Evolutionary conservation across 2,113 vertebrate species (phyloP), one percentile per base, ranked within the genome.

Genomic region (Cervus canadensis): DNA sequence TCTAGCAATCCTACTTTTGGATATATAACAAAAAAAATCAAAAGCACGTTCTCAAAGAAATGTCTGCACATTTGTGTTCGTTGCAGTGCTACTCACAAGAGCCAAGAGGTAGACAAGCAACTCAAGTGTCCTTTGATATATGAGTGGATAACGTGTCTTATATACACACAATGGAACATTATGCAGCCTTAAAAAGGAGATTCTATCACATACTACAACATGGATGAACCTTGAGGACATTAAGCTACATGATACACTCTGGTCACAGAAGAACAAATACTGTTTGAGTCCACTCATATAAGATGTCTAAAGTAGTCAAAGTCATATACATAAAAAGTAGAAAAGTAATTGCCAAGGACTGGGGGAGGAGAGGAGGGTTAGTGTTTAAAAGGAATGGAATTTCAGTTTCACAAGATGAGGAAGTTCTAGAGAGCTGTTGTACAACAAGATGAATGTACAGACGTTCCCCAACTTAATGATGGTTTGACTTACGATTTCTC

Each of bases 41-140:
- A 89, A 59, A 95, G 57, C 52, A 95, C 6, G 40, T 30, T 23
- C 17, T 59, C 50, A 89, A 50, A 94, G 40, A 89, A 25, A 89
- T 48, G 30, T 40, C 59, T 71, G 52, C 60, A 59, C 6, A 25
- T 28, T 50, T 33, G 16, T 40, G 33, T 71, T 89, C 12, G 4
- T 21, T 83, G 17, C 17, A 89, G 67, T 17, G 17, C 71, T 64
- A 13, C 33, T 43, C n/a, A 25, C 16, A 87, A 26, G 33, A 79
- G 78, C 33, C 50, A 50, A 59, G 40, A 89, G 40, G 33, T 1
- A 14, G 25, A 89, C 17, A 64, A 71, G 30, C 43, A 71, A 17
- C 14, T 1, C 30, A 40, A 17, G 26, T 40, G n/a, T 74, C 17
- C 78, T 59, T 12, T 1, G 0, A 74, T 4, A 28, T 3, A 50